phyloP scores from a whole-genome alignment of 2,797 vertebrate species.

The Xenops minutus region DNA sequence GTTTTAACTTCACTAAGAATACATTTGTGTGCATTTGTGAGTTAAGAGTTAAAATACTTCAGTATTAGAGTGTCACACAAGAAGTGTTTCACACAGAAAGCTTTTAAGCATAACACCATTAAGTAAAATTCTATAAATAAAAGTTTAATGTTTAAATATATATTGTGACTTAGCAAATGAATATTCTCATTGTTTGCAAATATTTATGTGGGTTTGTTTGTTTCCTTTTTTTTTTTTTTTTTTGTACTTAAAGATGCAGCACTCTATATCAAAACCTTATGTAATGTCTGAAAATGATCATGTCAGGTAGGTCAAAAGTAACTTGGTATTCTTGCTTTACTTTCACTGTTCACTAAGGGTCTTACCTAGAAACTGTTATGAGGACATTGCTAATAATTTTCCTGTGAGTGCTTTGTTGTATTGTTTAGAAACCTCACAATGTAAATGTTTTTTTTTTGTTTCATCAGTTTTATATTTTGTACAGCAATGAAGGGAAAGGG shows the following conservation, averaged over 20 bases:
- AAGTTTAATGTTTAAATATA: not conserved
- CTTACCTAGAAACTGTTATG: not conserved
- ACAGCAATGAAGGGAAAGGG: not conserved
- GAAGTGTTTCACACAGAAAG: not conserved
- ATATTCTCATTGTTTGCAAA: not conserved
- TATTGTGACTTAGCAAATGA: not conserved
- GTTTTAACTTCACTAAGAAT: not conserved
- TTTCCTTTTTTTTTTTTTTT: too few relatives aligned
- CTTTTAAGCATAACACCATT: not conserved
- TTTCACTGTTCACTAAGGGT: not conserved
- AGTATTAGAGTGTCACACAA: not conserved
- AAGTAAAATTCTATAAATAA: not conserved
- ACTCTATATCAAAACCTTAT: not conserved
- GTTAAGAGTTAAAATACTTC: not conserved
- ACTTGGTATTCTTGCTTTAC: not conserved
- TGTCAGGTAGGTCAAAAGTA: not conserved
- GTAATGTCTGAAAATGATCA: not conserved
- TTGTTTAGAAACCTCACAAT: not conserved
- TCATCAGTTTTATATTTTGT: not conserved
- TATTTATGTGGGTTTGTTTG: not conserved
- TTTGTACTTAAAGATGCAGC: not conserved
- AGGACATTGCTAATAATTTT: not conserved
- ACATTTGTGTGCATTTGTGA: not conserved
- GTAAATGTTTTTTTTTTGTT: not conserved
- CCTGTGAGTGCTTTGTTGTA: not conserved